Evolutionary conservation across 2,797 vertebrate genomes (phyloP).

Genomic region (Benthosema pterotum): DNA sequence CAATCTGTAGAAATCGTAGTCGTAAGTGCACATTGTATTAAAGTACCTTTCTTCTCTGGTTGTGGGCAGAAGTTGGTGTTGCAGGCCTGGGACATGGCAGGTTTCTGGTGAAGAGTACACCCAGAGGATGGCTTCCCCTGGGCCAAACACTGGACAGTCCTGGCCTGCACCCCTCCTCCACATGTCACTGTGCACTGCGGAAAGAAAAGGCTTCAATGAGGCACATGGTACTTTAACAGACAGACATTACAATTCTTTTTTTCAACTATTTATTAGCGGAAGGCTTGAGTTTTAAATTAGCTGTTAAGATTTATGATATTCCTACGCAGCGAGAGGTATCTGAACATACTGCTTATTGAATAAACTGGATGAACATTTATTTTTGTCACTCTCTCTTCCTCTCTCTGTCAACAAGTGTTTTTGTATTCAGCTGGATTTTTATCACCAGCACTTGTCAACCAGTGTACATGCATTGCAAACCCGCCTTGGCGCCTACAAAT

Average conservation of each 20-base stretch:
- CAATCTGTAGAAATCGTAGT: background rate
- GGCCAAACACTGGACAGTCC: conserved; percentile 83
- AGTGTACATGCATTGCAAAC: too few relatives aligned
- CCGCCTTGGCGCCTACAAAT: too few relatives aligned
- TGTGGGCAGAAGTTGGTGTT: conserved; percentile 88
- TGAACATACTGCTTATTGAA: too few relatives aligned
- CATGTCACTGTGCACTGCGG: conserved; percentile 90
- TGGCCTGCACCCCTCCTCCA: conserved; percentile 87
- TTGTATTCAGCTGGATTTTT: too few relatives aligned
- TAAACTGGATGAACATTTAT: too few relatives aligned
- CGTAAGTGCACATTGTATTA: background rate
- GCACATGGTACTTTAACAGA: background rate
- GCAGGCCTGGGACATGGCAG: conserved; percentile 82
- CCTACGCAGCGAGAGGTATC: too few relatives aligned
- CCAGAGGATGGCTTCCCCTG: conserved; percentile 73
- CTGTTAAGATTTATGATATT: too few relatives aligned
- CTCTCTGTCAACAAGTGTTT: too few relatives aligned
- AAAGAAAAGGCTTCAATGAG: conserved; percentile 19
- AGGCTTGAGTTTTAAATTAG: too few relatives aligned
- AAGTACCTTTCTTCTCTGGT: conserved; percentile 75
- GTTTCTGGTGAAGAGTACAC: conserved; percentile 80
- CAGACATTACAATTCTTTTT: background rate
- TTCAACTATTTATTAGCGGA: too few relatives aligned
- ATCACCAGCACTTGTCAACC: too few relatives aligned
- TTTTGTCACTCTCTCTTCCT: too few relatives aligned